phyloP scores from a whole-genome alignment of 2,113 vertebrate genomes.

The Anoplopoma fimbria region DNA sequence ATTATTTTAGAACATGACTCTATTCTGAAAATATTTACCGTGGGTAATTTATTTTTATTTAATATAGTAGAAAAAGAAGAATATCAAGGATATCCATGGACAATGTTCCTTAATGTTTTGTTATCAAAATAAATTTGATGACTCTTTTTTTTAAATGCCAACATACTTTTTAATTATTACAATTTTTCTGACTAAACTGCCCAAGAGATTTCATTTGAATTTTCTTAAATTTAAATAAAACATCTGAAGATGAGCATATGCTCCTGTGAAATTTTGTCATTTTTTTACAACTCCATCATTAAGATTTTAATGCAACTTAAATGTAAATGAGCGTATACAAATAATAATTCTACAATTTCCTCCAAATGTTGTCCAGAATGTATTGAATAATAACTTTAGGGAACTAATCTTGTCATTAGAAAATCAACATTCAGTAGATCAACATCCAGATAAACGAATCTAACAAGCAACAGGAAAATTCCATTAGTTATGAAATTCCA shows the following conservation, averaged over 20 bases:
- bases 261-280: background rate
- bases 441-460: background rate
- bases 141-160: constrained; percentile 62
- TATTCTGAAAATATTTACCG: constrained; percentile 37
- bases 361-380: background rate
- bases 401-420: background rate
- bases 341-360: background rate
- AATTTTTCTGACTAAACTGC: constrained; percentile 41
- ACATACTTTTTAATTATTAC: constrained; percentile 49
- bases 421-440: background rate
- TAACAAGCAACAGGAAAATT: background rate
- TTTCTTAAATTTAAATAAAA: constrained; percentile 64
- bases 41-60: constrained; percentile 75
- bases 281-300: background rate
- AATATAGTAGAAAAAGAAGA: constrained; percentile 21
- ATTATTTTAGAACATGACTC: constrained; percentile 13
- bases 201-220: constrained; percentile 33
- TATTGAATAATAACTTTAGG: background rate
- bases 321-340: background rate
- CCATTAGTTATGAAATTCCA: background rate
- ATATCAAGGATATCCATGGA: constrained; percentile 28
- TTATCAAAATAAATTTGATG: constrained; percentile 39
- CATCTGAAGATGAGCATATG: background rate
- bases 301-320: constrained; percentile 2
- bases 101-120: constrained; percentile 56